Base-by-base conservation (phyloP, 2,888 invertebrate species). In the Zhuqinia jingwanae region DNA sequence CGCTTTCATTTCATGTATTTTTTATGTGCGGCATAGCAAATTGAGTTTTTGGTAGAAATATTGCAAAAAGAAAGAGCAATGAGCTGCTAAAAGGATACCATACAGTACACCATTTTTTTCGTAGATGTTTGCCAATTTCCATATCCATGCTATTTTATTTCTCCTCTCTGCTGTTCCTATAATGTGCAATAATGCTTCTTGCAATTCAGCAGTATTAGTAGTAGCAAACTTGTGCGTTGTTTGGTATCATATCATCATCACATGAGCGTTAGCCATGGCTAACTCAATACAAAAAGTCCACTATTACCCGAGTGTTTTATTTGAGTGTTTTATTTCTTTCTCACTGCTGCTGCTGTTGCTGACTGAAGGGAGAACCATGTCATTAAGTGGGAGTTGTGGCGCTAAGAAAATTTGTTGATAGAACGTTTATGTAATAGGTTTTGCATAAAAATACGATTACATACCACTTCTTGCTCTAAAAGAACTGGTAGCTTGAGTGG, bases 311-410 rank as follows among this genome's bases (percentile, higher is more conserved):
- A 73, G 53, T 73, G 63, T 30, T 30, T n/a, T 47, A 20, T 22
- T 75, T 63, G 63, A 75, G 65, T 50, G 63, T 22, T 63, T 83
- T 73, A n/a, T n/a, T n/a, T n/a, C n/a, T 77, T 60, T 63, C 17
- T 47, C 47, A 11, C 58, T 58, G 11, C 47, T 45, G 50, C 50
- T 36, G 36, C n/a, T n/a, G n/a, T n/a, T 36, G 36, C 36, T 42
- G 11, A n/a, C 6, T 50, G 50, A 73, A 73, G 73, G 36, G 65
- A 50, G 79, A 73, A 85, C 53, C 73, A 79, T 85, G 79, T 85
- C 56, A 85, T 85, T 85, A 85, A 85, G 85, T 78, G 85, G 85
- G 85, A 70, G 85, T 85, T 79, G 70, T 79, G 78, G 70, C 85
- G 70, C 70, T 78, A 60, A 60, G 78, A 85, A 85, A 85, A 85